A percentile compares a stretch with the other conserved stretches of the same genome.
Evolutionary conservation across 2,113 vertebrate species (phyloP).

Genomic region (Mastomys natalensis): DNA sequence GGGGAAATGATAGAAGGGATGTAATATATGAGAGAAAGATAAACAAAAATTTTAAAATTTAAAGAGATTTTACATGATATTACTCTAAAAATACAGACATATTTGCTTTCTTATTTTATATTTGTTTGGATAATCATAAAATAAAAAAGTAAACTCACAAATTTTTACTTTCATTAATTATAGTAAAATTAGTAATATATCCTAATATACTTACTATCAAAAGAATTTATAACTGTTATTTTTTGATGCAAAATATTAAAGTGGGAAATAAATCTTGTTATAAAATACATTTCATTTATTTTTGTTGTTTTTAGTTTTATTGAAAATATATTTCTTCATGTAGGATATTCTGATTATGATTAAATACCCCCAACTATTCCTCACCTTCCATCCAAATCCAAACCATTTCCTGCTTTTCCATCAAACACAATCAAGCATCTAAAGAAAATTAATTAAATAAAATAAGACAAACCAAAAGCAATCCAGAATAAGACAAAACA

Average conservation of each 20-base stretch:
- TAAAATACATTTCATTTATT: background rate
- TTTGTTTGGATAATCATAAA: background rate
- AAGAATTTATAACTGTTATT: background rate
- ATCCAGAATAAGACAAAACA: background rate
- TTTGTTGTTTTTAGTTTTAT: background rate
- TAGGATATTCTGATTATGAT: background rate
- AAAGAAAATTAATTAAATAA: too few species aligned
- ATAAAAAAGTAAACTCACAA: background rate
- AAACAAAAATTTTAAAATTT: background rate
- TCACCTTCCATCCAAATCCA: background rate
- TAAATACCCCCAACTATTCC: accelerated
- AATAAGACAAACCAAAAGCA: background rate
- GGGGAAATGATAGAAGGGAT: background rate
- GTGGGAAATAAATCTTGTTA: background rate
- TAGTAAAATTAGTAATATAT: constrained; percentile 12
- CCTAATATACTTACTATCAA: background rate
- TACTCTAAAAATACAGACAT: background rate
- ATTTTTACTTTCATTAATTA: background rate
- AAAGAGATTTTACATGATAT: background rate
- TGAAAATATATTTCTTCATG: background rate
- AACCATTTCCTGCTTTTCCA: background rate
- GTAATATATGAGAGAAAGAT: background rate
- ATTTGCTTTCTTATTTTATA: background rate
- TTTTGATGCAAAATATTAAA: background rate
- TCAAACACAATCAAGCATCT: background rate